A percentile compares a stretch with the other conserved stretches of the same genome.
These are phyloP conservation scores for Ormia ochracea DNA, from an alignment of 2,888 invertebrate species.

Conservation along the genomic window DNA sequence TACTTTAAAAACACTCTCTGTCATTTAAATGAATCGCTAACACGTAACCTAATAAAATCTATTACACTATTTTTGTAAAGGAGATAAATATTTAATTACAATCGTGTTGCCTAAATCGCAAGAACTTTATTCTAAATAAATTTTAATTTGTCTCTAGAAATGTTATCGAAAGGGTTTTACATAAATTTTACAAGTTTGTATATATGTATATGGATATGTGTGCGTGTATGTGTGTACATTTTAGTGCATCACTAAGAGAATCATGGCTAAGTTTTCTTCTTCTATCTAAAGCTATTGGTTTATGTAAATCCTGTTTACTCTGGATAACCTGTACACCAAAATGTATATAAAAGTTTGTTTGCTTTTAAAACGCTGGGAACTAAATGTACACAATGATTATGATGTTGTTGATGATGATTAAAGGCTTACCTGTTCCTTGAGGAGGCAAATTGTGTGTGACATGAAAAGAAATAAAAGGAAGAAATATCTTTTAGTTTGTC, in stretches of 20 bases:
- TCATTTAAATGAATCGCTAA: not conserved
- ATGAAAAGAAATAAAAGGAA: constrained; percentile 27
- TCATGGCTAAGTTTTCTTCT: too few species aligned
- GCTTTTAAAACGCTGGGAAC: not conserved
- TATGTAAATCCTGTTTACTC: not conserved
- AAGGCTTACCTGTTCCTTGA: constrained; percentile 51
- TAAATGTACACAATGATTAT: constrained; percentile 15
- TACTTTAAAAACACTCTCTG: not conserved
- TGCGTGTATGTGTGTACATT: not conserved
- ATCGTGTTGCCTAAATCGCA: constrained; percentile 12
- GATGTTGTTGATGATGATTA: not conserved
- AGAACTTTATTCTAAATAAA: not conserved
- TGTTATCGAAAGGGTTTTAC: not conserved
- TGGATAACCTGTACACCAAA: not conserved
- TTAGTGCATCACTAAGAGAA: too few species aligned
- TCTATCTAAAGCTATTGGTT: too few species aligned
- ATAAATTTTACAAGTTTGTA: not conserved
- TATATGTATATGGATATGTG: not conserved
- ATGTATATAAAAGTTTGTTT: not conserved
- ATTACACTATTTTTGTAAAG: not conserved
- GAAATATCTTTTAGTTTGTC: too few species aligned
- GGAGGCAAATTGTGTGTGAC: not conserved
- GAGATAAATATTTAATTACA: not conserved
- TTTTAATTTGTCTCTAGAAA: constrained; percentile 9
- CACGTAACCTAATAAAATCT: constrained; percentile 35